Evolutionary conservation across 2,888 invertebrate genomes (phyloP), one percentile per base, ranked within the genome.

Genomic region (Laothoe populi): DNA sequence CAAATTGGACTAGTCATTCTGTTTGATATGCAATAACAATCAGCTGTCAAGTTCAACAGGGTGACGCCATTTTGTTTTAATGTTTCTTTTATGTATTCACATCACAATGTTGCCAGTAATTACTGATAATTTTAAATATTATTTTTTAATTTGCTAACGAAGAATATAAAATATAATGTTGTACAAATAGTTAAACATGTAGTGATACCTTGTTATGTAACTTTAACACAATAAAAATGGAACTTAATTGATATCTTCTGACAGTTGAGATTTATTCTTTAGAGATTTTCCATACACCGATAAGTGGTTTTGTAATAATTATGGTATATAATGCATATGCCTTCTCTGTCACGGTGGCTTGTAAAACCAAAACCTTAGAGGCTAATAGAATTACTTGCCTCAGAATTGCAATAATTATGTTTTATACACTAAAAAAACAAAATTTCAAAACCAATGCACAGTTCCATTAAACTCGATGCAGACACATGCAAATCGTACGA

Each of bases 11-110:
- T 53, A 53, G 53, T 53, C 53, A 53, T 53, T 53, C 53, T 53
- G 53, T 53, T 53, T 53, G 53, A 53, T 53, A 53, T 53, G 53
- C 35, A 53, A 53, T 53, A 53, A 53, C 35, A 53, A 53, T 53
- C 53, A 35, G 53, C 53, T 19, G 53, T 53, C 53, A 19, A 4
- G 24, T 10, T 10, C 19, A 19, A 53, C 35, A 35, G 19, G 10
- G n/a, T 16, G 31, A 31, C 35, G 53, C 53, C 53, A 53, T 53
- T 31, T 53, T 53, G 53, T 13, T 46, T 46, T 53, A 35, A 35
- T 35, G 35, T 53, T 31, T 19, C 35, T 53, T 53, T 10, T 53
- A 24, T 46, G 21, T 8, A n/a, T 53, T 35, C 11, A 35, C 19
- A 19, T 19, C 23, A 35, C 26, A 26, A 35, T 53, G 35, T 53